Base-by-base conservation (phyloP, 2,113 vertebrate genomes). In the Mesocricetus auratus region DNA sequence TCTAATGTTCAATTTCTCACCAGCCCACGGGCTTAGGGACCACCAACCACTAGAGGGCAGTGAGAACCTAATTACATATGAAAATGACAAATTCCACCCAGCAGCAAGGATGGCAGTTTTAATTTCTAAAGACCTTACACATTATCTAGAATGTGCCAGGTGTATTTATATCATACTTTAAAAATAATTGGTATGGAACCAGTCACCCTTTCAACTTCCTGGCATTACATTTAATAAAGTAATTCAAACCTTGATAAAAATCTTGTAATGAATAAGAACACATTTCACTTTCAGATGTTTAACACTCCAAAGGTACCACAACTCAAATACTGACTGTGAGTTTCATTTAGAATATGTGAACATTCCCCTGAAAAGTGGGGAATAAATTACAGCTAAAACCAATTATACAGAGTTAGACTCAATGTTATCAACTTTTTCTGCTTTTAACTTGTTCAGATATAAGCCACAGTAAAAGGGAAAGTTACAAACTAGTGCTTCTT, bases 31-130 rank as follows among this genome's bases (percentile, higher is more conserved):
- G 53, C 31, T 60, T 62, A 58, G 71, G n/a, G 15, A 56, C n/a
- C n/a, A 89, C 8, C 2, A 7, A 56, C 90, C 97, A 88, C 89
- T 96, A 96, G 96, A 94, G 94, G 96, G 94, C 92, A 82, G 95
- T 77, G 22, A 89, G 75, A 68, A 64, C 39, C 50, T 73, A 69
- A 91, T 21, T 85, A 91, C 85, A 11, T 21, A 79, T 50, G 82
- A 66, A 64, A 79, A 89, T 77, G 26, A 9, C 24, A 9, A 29
- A n/a, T 29, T 45, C 42, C 0, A 64, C 29, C 8, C 39, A 45
- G 3, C 9, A 73, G 15, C 24, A 47, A 60, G 56, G 33, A 29
- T 36, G 26, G 22, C 45, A 60, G 13, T 47, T 1, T 58, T 60
- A 62, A 4, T 85, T 10, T 95, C 39, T 19, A 62, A 90, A 93